These are phyloP conservation scores for Synergus gifuensis DNA, from an alignment of 2,888 invertebrate genomes.

Conservation along the genomic window DNA sequence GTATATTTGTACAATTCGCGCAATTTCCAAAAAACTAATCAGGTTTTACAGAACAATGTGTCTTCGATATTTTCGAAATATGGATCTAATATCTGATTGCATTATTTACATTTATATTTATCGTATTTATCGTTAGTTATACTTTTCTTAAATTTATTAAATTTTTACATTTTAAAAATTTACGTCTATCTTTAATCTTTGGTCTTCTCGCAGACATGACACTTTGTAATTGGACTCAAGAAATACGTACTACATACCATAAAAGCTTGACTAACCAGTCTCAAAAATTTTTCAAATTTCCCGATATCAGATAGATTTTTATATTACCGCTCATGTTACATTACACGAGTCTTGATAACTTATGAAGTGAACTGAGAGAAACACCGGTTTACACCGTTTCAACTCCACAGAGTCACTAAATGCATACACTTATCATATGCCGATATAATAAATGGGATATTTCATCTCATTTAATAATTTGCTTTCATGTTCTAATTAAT, in stretches of 20 bases:
- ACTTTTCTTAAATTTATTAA: background rate
- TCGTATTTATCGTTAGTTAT: too few species aligned
- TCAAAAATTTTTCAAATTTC: constrained; percentile 11
- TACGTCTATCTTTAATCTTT: background rate
- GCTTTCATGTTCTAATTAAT: constrained; percentile 14
- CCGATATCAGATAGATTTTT: background rate
- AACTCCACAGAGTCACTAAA: constrained; percentile 9
- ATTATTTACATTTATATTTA: too few species aligned
- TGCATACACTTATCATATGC: constrained; percentile 28
- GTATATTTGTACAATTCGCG: too few species aligned
- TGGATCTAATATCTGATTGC: too few species aligned
- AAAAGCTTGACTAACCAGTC: constrained; percentile 25
- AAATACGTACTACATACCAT: background rate
- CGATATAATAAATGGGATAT: constrained; percentile 22
- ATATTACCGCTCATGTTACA: constrained; percentile 17
- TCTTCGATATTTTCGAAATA: too few species aligned
- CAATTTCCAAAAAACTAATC: too few species aligned
- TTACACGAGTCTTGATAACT: background rate
- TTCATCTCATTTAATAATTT: constrained; percentile 37
- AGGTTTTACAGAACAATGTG: too few species aligned
- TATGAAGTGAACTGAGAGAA: constrained; percentile 31
- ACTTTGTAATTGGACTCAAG: background rate
- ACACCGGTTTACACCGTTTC: constrained; percentile 32
- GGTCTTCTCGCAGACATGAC: background rate
- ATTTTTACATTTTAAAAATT: background rate